phyloP scores from a whole-genome alignment of 2,888 invertebrate species.

The Melinaea menophilus region DNA sequence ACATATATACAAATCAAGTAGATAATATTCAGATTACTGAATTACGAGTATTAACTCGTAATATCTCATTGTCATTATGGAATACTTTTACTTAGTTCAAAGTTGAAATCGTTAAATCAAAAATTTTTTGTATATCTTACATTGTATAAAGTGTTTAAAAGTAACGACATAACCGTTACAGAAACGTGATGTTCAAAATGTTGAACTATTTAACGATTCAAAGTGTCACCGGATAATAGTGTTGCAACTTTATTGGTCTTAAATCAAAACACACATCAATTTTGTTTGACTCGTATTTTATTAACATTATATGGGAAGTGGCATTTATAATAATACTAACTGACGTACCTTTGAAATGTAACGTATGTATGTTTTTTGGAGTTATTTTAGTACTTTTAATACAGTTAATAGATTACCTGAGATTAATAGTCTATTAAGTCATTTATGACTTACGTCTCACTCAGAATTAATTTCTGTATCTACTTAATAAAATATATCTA shows the following conservation, averaged over 20 bases:
- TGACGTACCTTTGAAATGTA: background rate
- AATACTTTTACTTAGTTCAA: no score
- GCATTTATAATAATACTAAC: slow-evolving; percentile 30
- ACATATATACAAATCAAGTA: no score
- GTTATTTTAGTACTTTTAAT: no score
- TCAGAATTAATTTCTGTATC: no score
- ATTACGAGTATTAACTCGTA: no score
- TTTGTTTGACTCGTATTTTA: slow-evolving; percentile 45
- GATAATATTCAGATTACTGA: no score
- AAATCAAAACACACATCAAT: slow-evolving; percentile 67
- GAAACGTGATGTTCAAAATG: slow-evolving; percentile 62
- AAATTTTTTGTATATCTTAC: slow-evolving; percentile 36
- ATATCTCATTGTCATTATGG: no score
- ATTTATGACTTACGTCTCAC: no score
- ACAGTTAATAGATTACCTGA: no score
- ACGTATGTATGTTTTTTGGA: no score
- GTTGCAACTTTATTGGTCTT: slow-evolving; percentile 61
- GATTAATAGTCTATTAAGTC: no score
- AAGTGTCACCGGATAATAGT: slow-evolving; percentile 64
- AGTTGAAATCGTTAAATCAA: slow-evolving; percentile 1
- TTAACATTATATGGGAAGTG: slow-evolving; percentile 48
- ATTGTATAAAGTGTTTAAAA: slow-evolving; percentile 41
- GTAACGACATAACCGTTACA: slow-evolving; percentile 53
- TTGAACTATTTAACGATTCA: slow-evolving; percentile 68
- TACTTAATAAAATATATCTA: no score